These are phyloP conservation scores for Gasteruption jaculator DNA, from an alignment of 2,888 invertebrate species.

Conservation along the genomic window DNA sequence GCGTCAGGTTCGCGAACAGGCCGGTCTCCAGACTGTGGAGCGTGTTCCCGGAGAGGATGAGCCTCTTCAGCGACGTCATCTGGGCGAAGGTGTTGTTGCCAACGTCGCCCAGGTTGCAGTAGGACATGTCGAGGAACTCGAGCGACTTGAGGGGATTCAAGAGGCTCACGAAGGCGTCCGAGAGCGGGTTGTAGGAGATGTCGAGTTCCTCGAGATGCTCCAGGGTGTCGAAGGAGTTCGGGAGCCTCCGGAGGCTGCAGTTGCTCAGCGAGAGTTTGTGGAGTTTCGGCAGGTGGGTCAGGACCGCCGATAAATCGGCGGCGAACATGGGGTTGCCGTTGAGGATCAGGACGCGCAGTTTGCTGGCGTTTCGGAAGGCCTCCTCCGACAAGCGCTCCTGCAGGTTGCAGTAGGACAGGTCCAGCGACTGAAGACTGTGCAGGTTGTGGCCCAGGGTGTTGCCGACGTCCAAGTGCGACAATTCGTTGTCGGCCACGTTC, in stretches of 20 bases:
- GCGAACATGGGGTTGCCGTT: slow-evolving; percentile 68
- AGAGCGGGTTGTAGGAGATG: slow-evolving; percentile 67
- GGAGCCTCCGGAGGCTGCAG: slow-evolving; percentile 62
- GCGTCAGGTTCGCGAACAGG: slow-evolving; percentile 64
- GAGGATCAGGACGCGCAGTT: slow-evolving; percentile 61
- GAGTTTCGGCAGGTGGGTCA: slow-evolving; percentile 63
- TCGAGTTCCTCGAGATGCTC: slow-evolving; percentile 65
- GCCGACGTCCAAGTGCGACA: slow-evolving; percentile 62
- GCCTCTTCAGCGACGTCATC: slow-evolving; percentile 64
- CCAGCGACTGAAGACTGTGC: slow-evolving; percentile 62
- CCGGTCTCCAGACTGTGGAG: slow-evolving; percentile 64
- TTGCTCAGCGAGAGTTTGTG: slow-evolving; percentile 65
- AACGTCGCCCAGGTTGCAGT: slow-evolving; percentile 64
- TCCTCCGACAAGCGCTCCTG: slow-evolving; percentile 65
- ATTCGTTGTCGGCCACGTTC: slow-evolving; percentile 63
- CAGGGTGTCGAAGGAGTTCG: slow-evolving; percentile 64
- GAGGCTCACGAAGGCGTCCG: slow-evolving; percentile 64
- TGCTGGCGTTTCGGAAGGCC: slow-evolving; percentile 65
- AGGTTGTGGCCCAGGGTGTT: slow-evolving; percentile 63
- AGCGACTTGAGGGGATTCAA: slow-evolving; percentile 63
- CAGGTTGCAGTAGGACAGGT: slow-evolving; percentile 66
- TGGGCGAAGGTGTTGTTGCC: slow-evolving; percentile 64
- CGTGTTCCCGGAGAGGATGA: slow-evolving; percentile 67
- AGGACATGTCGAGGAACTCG: slow-evolving; percentile 70
- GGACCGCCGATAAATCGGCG: slow-evolving; percentile 63